phyloP scores from a whole-genome alignment of 2,797 vertebrate genomes.

The Atherinosoma microstoma region DNA sequence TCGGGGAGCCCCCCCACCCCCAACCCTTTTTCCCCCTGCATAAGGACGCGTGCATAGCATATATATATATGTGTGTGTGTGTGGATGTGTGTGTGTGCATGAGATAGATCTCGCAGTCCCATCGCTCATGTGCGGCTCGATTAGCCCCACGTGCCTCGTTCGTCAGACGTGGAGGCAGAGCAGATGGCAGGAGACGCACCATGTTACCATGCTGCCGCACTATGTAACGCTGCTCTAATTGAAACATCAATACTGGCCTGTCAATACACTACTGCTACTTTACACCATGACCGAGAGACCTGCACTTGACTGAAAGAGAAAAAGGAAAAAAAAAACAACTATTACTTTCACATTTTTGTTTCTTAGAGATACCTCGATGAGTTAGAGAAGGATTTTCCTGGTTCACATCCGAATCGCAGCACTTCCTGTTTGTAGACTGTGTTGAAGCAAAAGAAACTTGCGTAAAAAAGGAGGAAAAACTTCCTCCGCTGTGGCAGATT shows the following conservation, averaged over 20 bases:
- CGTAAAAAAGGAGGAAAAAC: constrained; percentile 23
- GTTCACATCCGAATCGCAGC: constrained; percentile 45
- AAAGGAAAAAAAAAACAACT: neutral
- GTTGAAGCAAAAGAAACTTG: constrained; percentile 40
- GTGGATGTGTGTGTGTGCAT: constrained; percentile 50
- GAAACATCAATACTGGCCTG: constrained; percentile 85
- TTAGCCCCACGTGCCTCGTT: constrained; percentile 86
- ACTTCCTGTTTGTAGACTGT: constrained; percentile 44
- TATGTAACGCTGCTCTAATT: constrained; percentile 84
- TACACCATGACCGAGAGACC: constrained; percentile 62
- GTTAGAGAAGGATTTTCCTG: constrained; percentile 10
- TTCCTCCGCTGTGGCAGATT: constrained; percentile 55
- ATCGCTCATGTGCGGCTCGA: constrained; percentile 85
- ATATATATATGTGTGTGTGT: constrained; percentile 24
- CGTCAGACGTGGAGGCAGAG: constrained; percentile 82
- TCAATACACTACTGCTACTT: constrained; percentile 78
- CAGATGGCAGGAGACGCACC: constrained; percentile 84
- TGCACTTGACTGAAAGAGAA: constrained; percentile 50
- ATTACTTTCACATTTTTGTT: neutral
- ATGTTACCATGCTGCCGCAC: constrained; percentile 80
- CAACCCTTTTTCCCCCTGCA: constrained; percentile 64
- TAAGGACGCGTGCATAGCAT: constrained; percentile 71
- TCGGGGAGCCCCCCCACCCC: constrained; percentile 52
- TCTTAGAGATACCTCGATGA: neutral
- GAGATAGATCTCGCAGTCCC: constrained; percentile 70